A percentile compares a stretch with the other conserved stretches of the same genome.
These are phyloP conservation scores for Loxodonta africana DNA, from an alignment of 2,113 vertebrate species.

Conservation along the genomic window DNA sequence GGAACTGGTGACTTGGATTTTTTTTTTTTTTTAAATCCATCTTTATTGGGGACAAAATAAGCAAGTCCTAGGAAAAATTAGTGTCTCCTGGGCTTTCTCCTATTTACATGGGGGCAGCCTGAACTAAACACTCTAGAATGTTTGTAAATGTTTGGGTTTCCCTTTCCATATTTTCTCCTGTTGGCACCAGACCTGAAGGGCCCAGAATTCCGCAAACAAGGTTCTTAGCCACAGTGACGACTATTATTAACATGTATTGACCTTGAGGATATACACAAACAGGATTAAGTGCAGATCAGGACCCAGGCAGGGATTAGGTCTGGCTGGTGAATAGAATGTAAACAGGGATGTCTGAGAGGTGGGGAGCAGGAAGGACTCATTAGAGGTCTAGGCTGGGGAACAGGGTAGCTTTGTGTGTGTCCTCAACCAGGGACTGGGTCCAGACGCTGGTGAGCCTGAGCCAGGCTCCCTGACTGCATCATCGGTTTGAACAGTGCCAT, in stretches of 20 bases:
- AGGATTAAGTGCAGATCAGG: constrained; percentile 36
- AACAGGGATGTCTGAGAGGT: constrained; percentile 43
- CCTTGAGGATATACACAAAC: constrained; percentile 41
- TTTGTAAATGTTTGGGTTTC: constrained; percentile 76
- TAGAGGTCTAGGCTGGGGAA: background rate
- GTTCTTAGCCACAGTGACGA: background rate
- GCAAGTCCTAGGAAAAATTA: constrained; percentile 54
- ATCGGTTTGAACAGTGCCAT: background rate
- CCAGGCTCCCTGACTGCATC: background rate
- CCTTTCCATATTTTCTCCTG: constrained; percentile 67
- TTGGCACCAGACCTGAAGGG: constrained; percentile 65
- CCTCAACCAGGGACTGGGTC: background rate
- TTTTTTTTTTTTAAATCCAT: background rate
- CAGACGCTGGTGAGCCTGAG: background rate
- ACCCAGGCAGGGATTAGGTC: constrained; percentile 21
- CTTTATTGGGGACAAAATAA: constrained; percentile 61
- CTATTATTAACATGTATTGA: constrained; percentile 59
- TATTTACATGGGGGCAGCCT: constrained; percentile 28
- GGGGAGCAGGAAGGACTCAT: background rate
- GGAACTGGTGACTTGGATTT: background rate
- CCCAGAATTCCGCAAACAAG: constrained; percentile 15
- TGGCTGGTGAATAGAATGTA: constrained; percentile 29
- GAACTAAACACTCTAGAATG: constrained; percentile 61
- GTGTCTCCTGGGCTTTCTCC: constrained; percentile 29
- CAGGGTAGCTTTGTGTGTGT: constrained; percentile 43